These are phyloP conservation scores for Proterorhinus semilunaris DNA, from an alignment of 2,113 vertebrate genomes.

Conservation along the genomic window DNA sequence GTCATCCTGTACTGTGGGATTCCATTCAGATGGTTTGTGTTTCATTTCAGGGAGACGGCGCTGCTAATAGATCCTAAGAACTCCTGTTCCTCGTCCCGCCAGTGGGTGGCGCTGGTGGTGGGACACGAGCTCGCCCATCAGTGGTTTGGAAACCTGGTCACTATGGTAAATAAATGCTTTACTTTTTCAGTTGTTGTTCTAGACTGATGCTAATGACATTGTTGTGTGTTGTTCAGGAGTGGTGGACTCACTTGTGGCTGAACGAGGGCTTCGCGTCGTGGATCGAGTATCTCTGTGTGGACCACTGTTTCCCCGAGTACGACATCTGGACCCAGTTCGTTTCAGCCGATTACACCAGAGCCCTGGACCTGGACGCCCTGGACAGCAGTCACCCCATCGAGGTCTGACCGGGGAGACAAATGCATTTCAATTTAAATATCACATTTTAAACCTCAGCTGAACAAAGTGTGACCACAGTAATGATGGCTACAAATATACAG, in stretches of 20 bases:
- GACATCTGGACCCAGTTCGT: constrained; percentile 99
- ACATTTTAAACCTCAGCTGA: no score
- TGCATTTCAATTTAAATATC: no score
- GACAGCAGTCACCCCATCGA: constrained; percentile 99
- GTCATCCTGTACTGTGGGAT: no score
- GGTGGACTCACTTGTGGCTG: constrained; percentile 99
- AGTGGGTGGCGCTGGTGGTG: constrained; percentile 98
- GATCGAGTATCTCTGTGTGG: constrained; percentile 98
- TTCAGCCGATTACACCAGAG: constrained; percentile 95
- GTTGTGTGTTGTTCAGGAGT: constrained; percentile 80
- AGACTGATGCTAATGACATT: not conserved
- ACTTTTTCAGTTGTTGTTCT: not conserved
- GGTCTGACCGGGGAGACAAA: constrained; percentile 63
- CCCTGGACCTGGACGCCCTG: constrained; percentile 95
- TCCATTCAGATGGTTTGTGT: constrained; percentile 5
- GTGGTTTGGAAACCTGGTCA: constrained; percentile 99
- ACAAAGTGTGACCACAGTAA: no score
- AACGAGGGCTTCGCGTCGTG: constrained; percentile 99
- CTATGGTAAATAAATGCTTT: constrained; percentile 84
- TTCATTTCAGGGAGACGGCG: constrained; percentile 87
- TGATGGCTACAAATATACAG: no score
- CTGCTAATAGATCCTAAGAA: constrained; percentile 97
- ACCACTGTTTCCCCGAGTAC: constrained; percentile 98
- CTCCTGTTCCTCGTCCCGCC: constrained; percentile 95
- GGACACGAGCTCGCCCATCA: constrained; percentile 98